A percentile compares a stretch with the other conserved stretches of the same genome.
These are phyloP conservation scores for Kuschelorhynchus macadamiae DNA, from an alignment of 2,888 invertebrate genomes.

Conservation along the genomic window DNA sequence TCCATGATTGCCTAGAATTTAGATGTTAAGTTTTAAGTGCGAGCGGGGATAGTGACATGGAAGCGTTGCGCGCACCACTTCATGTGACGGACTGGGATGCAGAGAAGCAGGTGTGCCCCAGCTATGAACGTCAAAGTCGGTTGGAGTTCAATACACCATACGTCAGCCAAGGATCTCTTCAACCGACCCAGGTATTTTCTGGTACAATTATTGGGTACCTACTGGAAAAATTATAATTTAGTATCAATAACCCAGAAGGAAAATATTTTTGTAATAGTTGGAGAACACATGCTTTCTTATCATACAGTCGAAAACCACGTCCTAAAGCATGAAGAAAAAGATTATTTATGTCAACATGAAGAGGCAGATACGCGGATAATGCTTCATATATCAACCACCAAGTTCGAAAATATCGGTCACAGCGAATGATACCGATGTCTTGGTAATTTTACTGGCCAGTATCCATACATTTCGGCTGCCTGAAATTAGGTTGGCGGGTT, in stretches of 20 bases:
- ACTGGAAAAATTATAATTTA: constrained; percentile 55
- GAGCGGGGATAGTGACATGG: too few relatives aligned
- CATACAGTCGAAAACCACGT: constrained; percentile 32
- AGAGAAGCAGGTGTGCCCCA: too few relatives aligned
- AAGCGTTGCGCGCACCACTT: too few relatives aligned
- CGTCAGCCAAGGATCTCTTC: too few relatives aligned
- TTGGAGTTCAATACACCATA: too few relatives aligned
- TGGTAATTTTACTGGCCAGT: constrained; percentile 56
- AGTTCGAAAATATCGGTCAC: constrained; percentile 54
- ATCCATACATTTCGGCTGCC: constrained; percentile 54
- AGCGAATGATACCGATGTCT: constrained; percentile 55
- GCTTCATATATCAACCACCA: constrained; percentile 51
- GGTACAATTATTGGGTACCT: constrained; percentile 52
- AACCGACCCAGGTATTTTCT: too few relatives aligned
- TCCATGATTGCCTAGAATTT: too few relatives aligned
- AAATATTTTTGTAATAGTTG: constrained; percentile 50
- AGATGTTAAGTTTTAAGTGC: too few relatives aligned
- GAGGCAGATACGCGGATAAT: constrained; percentile 58
- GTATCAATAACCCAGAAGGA: constrained; percentile 54
- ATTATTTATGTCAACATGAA: constrained; percentile 55
- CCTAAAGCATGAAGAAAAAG: constrained; percentile 1
- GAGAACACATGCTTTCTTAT: constrained; percentile 45
- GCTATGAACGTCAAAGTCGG: too few relatives aligned
- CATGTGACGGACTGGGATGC: too few relatives aligned
- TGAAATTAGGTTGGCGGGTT: constrained; percentile 54